Evolutionary conservation across 1,140 invertebrate species (phyloP).

Genomic region (Ctenoplectra terminalis): DNA sequence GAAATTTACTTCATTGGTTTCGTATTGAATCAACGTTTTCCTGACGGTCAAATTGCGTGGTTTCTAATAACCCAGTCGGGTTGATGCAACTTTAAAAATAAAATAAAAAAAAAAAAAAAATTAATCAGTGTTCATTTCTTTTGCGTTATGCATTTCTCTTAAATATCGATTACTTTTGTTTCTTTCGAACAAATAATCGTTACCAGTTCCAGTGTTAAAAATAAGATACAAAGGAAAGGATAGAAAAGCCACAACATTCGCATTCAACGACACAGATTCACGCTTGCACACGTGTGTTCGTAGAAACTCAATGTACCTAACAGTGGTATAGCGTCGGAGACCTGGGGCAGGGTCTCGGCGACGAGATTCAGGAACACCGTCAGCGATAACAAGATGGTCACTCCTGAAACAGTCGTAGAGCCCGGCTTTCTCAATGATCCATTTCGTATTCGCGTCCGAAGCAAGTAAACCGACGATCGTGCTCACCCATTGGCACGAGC

Average conservation of each 20-base stretch:
- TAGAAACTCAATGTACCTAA: conserved; percentile 88
- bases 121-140: no score
- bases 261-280: neutral
- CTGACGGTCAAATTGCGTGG: no score
- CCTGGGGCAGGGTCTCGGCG: conserved; percentile 97
- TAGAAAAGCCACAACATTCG: neutral
- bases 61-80: no score
- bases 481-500: conserved; percentile 32
- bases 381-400: conserved; percentile 99
- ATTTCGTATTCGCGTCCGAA: conserved; percentile 32
- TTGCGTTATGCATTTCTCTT: no score
- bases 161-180: no score
- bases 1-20: no score
- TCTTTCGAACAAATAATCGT: no score
- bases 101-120: no score
- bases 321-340: conserved; percentile 96
- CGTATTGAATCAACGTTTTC: no score
- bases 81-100: no score
- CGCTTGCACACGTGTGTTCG: conserved; percentile 13
- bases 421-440: conserved; percentile 70
- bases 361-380: conserved; percentile 99
- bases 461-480: conserved; percentile 46
- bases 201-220: no score
- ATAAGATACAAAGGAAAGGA: neutral
- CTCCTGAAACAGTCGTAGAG: conserved; percentile 92